These are phyloP conservation scores for Motacilla alba DNA, from an alignment of 2,113 vertebrate genomes.

Conservation along the genomic window DNA sequence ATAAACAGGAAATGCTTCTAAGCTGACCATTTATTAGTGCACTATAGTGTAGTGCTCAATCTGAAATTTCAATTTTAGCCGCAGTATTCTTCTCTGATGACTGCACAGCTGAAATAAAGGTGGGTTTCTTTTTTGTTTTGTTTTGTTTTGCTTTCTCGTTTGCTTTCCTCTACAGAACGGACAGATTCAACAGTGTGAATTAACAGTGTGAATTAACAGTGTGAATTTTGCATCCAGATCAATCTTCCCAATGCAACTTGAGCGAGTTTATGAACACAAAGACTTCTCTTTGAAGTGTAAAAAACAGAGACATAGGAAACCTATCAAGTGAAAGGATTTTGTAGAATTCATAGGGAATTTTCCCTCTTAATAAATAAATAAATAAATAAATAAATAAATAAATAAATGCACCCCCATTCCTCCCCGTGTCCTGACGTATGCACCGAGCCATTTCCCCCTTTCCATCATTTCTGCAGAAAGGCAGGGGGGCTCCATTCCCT, in stretches of 20 bases:
- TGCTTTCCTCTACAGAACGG: not conserved
- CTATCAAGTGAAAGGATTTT: not conserved
- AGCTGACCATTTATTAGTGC: slow-evolving; percentile 78
- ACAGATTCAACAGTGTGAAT: not conserved
- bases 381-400: not conserved
- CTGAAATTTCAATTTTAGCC: slow-evolving; percentile 68
- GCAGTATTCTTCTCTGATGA: slow-evolving; percentile 5
- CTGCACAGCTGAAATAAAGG: not conserved
- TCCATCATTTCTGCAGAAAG: not conserved
- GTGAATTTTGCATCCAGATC: not conserved
- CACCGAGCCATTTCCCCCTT: not conserved
- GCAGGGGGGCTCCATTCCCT: not conserved
- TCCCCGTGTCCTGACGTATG: rapidly evolving
- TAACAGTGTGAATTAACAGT: not conserved
- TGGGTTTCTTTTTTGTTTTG: not conserved
- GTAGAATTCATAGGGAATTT: not conserved
- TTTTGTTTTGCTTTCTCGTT: rapidly evolving
- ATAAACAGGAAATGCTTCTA: slow-evolving; percentile 89
- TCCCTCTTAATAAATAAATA: not conserved
- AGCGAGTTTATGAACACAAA: not conserved
- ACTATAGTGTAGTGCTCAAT: slow-evolving; percentile 45
- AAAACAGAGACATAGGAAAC: not conserved
- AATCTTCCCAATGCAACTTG: not conserved
- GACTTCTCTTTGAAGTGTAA: not conserved
- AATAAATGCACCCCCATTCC: not conserved